Conservation (phyloP, 1,140 invertebrate genomes). For the Hylyphantes graminicola region DNA sequence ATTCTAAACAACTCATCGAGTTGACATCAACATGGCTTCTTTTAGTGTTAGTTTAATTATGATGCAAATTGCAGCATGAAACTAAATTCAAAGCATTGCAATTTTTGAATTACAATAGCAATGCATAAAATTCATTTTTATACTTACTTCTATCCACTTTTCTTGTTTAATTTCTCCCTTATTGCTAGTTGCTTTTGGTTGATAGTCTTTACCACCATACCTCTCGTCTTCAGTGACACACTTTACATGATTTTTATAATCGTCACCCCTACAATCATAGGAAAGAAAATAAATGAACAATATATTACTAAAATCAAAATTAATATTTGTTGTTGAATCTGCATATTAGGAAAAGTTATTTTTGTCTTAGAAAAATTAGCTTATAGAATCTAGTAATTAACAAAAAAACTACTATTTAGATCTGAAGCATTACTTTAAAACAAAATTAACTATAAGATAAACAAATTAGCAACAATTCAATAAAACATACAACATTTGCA, state of each 20-base stretch:
- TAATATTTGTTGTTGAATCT: no score
- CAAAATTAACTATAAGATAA: no score
- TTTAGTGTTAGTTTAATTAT: background rate
- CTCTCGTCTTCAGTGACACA: conserved; percentile 91
- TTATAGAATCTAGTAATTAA: no score
- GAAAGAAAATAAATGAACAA: no score
- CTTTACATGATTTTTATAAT: conserved; percentile 86
- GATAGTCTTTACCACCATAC: conserved; percentile 86
- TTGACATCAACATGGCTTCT: background rate
- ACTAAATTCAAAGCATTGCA: background rate
- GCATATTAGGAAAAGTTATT: no score
- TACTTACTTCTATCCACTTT: conserved; percentile 82
- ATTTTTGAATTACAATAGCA: conserved; percentile 20
- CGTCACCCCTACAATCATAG: conserved; percentile 75
- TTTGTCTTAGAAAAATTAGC: no score
- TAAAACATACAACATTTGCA: no score
- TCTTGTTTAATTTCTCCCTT: conserved; percentile 92
- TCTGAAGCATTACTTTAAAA: no score
- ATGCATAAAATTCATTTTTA: background rate
- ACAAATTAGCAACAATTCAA: no score
- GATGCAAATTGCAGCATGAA: background rate
- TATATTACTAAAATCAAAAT: no score
- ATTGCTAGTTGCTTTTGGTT: conserved; percentile 78
- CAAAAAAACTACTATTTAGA: no score
- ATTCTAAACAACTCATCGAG: no score